phyloP scores from a whole-genome alignment of 2,888 invertebrate species.

The Phaedon cochleariae region DNA sequence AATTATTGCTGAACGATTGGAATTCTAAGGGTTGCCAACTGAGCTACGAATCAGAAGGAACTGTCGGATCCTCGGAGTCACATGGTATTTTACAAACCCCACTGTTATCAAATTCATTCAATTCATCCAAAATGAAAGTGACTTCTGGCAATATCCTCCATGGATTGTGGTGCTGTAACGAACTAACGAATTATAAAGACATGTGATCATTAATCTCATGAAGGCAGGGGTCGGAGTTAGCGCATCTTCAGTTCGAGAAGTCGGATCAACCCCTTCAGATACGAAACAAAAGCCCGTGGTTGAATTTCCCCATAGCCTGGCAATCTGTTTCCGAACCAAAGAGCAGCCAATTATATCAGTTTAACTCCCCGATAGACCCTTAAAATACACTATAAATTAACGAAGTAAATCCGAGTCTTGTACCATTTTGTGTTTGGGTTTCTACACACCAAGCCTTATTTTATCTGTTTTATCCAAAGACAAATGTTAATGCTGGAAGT shows the following conservation, averaged over 20 bases:
- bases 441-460: constrained; percentile 39
- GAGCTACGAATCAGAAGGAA: no score
- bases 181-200: constrained; percentile 39
- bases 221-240: constrained; percentile 47
- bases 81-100: no score
- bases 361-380: constrained; percentile 52
- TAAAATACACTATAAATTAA: constrained; percentile 53
- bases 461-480: constrained; percentile 25
- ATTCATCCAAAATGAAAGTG: no score
- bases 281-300: constrained; percentile 54
- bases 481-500: constrained; percentile 1
- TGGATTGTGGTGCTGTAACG: neutral
- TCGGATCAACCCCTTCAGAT: constrained; percentile 46
- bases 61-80: no score
- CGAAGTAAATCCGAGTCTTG: constrained; percentile 34
- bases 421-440: constrained; percentile 44
- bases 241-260: constrained; percentile 42
- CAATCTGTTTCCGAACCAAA: constrained; percentile 59
- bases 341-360: constrained; percentile 59
- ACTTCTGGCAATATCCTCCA: no score
- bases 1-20: no score
- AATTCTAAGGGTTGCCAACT: no score
- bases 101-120: no score
- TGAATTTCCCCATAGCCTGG: constrained; percentile 51
- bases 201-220: constrained; percentile 42